Percentiles rank a stretch among this genome's conserved stretches.
phyloP scores from a whole-genome alignment of 1,140 invertebrate species.

The Harlomillsia oculata region DNA sequence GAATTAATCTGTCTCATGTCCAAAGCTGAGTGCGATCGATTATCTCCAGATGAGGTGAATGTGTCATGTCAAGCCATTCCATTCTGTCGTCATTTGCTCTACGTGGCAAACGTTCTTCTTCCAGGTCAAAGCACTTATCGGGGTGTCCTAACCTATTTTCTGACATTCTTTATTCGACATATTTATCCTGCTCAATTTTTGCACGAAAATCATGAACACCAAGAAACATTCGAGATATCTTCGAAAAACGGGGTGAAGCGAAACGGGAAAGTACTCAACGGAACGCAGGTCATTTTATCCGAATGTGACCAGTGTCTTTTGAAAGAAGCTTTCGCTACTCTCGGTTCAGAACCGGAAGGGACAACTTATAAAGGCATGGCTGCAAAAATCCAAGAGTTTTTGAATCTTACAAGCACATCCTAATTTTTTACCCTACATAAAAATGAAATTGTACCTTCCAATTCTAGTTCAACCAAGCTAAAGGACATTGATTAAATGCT shows the following conservation, averaged over 20 bases:
- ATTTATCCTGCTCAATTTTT: conserved; percentile 2
- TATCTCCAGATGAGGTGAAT: neutral
- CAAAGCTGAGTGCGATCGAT: neutral
- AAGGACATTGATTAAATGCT: too few relatives aligned
- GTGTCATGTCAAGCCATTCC: too few relatives aligned
- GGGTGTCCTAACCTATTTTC: conserved; percentile 3
- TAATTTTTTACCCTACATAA: neutral
- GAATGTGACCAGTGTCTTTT: neutral
- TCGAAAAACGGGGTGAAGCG: too few relatives aligned
- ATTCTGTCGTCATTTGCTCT: neutral
- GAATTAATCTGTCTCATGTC: neutral
- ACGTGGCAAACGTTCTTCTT: neutral
- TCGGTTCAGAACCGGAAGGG: neutral
- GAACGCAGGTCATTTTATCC: too few relatives aligned
- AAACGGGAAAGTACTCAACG: neutral
- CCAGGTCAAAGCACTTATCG: conserved; percentile 1
- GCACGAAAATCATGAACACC: too few relatives aligned
- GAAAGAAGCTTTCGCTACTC: neutral
- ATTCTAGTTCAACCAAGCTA: too few relatives aligned
- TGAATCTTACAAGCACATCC: neutral
- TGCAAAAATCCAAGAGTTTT: neutral
- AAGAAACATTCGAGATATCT: too few relatives aligned
- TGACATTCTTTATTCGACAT: too few relatives aligned
- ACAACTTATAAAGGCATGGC: neutral
- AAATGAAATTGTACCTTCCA: neutral